Evolutionary conservation across 2,797 vertebrate genomes (phyloP).

Genomic region (Todus mexicanus): DNA sequence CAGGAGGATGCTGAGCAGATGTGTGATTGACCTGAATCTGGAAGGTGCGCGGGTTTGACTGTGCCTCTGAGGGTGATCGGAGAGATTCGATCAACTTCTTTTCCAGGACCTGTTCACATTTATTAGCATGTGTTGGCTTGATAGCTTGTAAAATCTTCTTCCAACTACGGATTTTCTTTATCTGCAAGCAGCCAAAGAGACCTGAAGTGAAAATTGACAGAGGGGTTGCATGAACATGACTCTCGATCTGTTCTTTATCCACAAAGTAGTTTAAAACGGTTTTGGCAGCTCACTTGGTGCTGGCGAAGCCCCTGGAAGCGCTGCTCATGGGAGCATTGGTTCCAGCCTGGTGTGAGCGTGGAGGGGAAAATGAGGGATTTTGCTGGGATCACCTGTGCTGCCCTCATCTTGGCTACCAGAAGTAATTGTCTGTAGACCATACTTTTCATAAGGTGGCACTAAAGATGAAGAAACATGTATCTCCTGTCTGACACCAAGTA

Average conservation of each 20-base stretch:
- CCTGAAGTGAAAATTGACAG: background rate
- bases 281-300: background rate
- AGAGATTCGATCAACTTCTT: background rate
- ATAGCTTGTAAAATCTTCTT: background rate
- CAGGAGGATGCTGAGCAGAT: background rate
- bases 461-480: background rate
- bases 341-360: background rate
- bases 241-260: background rate
- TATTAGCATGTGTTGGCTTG: background rate
- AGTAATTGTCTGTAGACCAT: background rate
- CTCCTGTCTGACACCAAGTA: background rate
- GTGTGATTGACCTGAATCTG: constrained; percentile 42
- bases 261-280: background rate
- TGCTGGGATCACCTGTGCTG: background rate
- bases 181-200: background rate
- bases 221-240: background rate
- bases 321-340: background rate
- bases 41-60: background rate
- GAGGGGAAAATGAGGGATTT: background rate
- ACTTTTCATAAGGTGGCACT: background rate
- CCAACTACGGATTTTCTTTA: background rate
- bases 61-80: background rate
- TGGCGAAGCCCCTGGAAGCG: background rate
- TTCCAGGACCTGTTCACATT: background rate
- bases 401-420: background rate